Conservation (phyloP, 2,113 vertebrate species). For the Coturnix japonica region DNA sequence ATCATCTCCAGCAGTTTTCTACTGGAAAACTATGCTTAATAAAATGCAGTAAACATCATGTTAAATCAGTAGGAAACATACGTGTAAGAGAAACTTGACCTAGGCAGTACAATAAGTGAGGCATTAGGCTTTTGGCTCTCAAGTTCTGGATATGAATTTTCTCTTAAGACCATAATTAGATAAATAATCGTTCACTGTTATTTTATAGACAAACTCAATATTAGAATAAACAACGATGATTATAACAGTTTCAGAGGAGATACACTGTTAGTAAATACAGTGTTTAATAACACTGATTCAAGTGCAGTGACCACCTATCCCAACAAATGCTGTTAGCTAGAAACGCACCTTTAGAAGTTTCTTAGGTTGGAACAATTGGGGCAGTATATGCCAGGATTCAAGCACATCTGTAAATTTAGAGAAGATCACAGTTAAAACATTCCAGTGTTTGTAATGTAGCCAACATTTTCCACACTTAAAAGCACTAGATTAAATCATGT, state of each 20-base stretch:
- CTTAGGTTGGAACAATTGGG: fast-evolving
- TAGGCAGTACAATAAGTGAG: background rate
- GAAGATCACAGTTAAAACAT: background rate
- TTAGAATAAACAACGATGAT: background rate
- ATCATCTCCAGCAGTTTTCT: background rate
- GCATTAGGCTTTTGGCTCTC: background rate
- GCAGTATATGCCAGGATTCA: background rate
- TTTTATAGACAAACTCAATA: background rate
- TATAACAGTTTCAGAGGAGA: background rate
- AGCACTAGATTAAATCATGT: background rate
- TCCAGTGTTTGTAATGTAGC: background rate
- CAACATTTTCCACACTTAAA: background rate
- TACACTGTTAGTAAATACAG: fast-evolving
- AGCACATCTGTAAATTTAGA: background rate
- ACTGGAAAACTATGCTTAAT: background rate
- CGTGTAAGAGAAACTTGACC: background rate
- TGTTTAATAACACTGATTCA: background rate
- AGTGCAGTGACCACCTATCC: background rate
- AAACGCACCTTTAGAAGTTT: background rate
- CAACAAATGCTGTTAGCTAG: background rate
- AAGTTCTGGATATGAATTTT: background rate
- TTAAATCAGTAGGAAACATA: background rate
- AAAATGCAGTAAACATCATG: background rate
- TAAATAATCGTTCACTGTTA: background rate
- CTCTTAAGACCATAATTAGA: background rate